Base-by-base conservation (phyloP, 2,797 vertebrate genomes). In the Sebastes iracundus region DNA sequence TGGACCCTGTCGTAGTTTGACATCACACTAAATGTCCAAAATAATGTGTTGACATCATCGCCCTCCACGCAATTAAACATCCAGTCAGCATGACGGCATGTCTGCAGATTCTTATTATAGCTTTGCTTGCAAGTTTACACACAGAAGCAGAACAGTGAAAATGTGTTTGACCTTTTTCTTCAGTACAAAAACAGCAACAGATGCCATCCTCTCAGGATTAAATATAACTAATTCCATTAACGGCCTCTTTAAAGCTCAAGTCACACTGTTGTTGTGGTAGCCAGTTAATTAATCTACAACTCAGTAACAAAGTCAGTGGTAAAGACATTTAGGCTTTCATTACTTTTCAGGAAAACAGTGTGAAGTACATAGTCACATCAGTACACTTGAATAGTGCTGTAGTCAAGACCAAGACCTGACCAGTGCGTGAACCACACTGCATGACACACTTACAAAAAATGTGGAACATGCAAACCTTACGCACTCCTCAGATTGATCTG, bases 161-260 rank as follows among this genome's bases (percentile, higher is more conserved):
- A 53, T 30, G 56, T 59, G 62, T 75, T 65, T 81, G n/a, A 81
- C 68, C 61, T 65, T 76, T 67, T 60, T 71, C 46, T 32, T 46
- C 27, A 10, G 2, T n/a, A 25, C 10, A 63, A 68, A 80, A 62
- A 60, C 42, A 76, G 61, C 55, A 67, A 70, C 79, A 76, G 64
- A 73, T 69, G 58, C 5, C 25, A 30, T 68, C 70, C 69, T 76
- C 46, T 16, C 32, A 72, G 28, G 65, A 82, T 58, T 65, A 62
- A 72, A 75, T 20, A 58, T 35, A 38, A 16, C 60, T 63, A 22
- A 59, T 82, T 73, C 9, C 30, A 73, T 80, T 73, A 79, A 75
- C 30, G 9, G 7, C n/a, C 32, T 56, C 65, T 81, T 68, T 65
- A 59, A 56, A 65, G 33, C 42, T n/a, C 52, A 62, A 66, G 42